phyloP scores from a whole-genome alignment of 1,140 invertebrate species.

The Aplysia californica region DNA sequence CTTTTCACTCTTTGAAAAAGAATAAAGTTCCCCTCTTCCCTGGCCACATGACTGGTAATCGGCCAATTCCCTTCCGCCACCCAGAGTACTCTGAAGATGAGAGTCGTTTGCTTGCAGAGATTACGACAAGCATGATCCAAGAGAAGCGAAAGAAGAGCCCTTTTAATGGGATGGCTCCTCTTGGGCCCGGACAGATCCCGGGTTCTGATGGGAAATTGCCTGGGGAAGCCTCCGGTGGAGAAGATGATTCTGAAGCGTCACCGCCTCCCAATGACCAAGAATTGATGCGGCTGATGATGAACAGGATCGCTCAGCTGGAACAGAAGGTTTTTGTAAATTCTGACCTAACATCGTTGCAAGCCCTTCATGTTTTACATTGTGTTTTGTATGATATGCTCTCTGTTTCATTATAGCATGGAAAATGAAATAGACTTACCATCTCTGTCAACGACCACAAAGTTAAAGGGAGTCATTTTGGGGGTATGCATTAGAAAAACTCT shows the following conservation, averaged over 20 bases:
- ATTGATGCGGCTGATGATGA: constrained; percentile 63
- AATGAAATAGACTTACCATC: too few species aligned
- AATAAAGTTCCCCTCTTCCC: constrained; percentile 33
- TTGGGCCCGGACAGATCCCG: neutral
- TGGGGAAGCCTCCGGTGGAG: neutral
- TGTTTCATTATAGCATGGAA: too few species aligned
- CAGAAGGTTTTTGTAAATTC: constrained; percentile 32
- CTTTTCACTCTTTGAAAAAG: constrained; percentile 17
- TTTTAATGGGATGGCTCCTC: neutral
- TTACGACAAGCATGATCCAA: constrained; percentile 56
- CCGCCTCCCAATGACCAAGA: constrained; percentile 49
- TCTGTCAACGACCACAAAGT: too few species aligned
- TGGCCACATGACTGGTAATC: constrained; percentile 44
- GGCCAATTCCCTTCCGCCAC: constrained; percentile 51
- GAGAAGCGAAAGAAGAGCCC: constrained; percentile 42
- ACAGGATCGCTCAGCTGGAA: constrained; percentile 52
- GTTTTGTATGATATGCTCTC: too few species aligned
- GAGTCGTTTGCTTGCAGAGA: constrained; percentile 53
- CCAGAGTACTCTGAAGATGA: constrained; percentile 57
- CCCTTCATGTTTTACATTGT: too few species aligned
- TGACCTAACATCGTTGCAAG: neutral
- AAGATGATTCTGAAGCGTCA: neutral
- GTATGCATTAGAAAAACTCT: too few species aligned
- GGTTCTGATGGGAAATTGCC: neutral
- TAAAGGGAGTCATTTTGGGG: too few species aligned